Evolutionary conservation across 2,888 invertebrate genomes (phyloP).

Genomic region (Chymomyza amoena): DNA sequence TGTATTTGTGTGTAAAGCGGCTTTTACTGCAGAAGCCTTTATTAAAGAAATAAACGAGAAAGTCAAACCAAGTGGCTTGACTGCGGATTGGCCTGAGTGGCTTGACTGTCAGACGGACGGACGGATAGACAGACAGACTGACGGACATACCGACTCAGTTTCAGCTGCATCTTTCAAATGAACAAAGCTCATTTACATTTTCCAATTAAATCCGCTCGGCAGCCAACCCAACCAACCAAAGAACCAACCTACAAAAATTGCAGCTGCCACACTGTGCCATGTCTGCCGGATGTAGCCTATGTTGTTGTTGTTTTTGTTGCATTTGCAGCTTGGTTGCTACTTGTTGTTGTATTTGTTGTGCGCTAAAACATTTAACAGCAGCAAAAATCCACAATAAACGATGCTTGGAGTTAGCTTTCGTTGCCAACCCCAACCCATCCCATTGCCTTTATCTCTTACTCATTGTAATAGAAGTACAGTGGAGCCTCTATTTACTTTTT

Average conservation of each 20-base stretch:
- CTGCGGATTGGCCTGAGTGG: slow-evolving; percentile 20
- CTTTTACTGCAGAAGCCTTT: slow-evolving; percentile 1
- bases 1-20: slow-evolving; percentile 16
- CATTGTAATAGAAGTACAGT: background rate
- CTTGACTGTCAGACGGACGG: slow-evolving; percentile 4
- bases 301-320: slow-evolving; percentile 34
- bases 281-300: slow-evolving; percentile 63
- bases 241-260: slow-evolving; percentile 10
- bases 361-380: slow-evolving; percentile 57
- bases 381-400: slow-evolving; percentile 47
- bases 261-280: slow-evolving; percentile 42
- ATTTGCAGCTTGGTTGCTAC: slow-evolving; percentile 20
- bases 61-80: slow-evolving; percentile 49
- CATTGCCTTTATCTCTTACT: background rate
- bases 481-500: background rate
- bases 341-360: slow-evolving; percentile 11
- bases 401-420: slow-evolving; percentile 36
- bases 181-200: slow-evolving; percentile 76
- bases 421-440: background rate
- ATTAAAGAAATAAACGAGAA: slow-evolving; percentile 56
- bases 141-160: background rate
- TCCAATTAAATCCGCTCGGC: slow-evolving; percentile 74
- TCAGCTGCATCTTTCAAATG: slow-evolving; percentile 60
- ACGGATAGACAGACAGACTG: too few species aligned
- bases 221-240: background rate